Evolutionary conservation across 2,888 invertebrate species (phyloP).

Genomic region (Sinotaia quadrata): DNA sequence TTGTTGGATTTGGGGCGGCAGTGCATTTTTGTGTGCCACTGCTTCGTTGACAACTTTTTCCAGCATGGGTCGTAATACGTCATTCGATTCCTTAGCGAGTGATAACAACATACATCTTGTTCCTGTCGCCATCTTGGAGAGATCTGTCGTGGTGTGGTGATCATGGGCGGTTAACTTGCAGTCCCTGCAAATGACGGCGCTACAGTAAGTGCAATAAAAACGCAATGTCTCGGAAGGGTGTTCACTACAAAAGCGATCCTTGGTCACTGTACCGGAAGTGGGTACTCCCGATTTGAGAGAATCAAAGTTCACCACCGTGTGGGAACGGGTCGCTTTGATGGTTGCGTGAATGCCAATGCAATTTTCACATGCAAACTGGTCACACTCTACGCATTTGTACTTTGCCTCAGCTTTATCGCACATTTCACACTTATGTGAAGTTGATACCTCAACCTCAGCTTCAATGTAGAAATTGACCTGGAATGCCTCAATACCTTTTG

Average conservation of each 20-base stretch:
- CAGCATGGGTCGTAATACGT: constrained; percentile 11
- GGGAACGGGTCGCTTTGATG: background rate
- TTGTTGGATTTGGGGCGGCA: background rate
- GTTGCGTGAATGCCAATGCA: constrained; percentile 11
- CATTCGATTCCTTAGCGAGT: background rate
- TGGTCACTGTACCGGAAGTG: background rate
- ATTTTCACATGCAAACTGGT: constrained; percentile 15
- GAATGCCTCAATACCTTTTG: constrained; percentile 11
- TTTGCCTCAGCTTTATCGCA: background rate
- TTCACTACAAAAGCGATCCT: background rate
- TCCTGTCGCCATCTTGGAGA: background rate
- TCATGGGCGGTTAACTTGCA: constrained; percentile 22
- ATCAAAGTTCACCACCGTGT: background rate
- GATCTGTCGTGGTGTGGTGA: constrained; percentile 3
- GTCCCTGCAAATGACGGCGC: constrained; percentile 12
- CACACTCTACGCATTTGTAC: constrained; percentile 13
- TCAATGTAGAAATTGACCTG: constrained; percentile 25
- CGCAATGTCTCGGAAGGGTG: constrained; percentile 11
- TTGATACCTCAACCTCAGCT: constrained; percentile 4
- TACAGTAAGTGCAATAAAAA: constrained; percentile 19
- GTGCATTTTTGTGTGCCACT: background rate
- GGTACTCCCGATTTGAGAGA: background rate
- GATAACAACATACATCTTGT: background rate
- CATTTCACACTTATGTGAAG: background rate
- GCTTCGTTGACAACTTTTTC: background rate